These are phyloP conservation scores for Mystacides longicornis DNA, from an alignment of 2,888 invertebrate species.

Conservation along the genomic window DNA sequence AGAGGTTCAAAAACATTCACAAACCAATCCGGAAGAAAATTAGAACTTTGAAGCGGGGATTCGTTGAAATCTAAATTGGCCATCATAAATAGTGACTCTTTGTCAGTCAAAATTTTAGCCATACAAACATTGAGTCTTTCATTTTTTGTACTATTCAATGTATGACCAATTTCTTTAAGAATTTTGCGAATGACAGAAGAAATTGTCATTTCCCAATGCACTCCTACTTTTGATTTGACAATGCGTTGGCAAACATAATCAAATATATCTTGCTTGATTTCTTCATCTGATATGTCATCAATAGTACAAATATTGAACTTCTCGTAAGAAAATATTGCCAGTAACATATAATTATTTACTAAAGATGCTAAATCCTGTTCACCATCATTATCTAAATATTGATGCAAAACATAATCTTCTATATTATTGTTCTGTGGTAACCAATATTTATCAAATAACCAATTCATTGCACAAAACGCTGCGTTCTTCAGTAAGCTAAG, in stretches of 20 bases:
- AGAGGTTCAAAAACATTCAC: conserved; percentile 35
- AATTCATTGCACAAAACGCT: conserved; percentile 53
- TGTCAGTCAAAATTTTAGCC: conserved; percentile 30
- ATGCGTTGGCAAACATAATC: conserved; percentile 12
- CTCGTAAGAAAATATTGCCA: conserved; percentile 39
- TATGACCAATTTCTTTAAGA: conserved; percentile 17
- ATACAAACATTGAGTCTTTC: conserved; percentile 29
- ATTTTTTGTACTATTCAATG: conserved; percentile 14
- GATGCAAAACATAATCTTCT: conserved; percentile 32
- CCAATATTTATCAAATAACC: conserved; percentile 66
- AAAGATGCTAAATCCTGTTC: conserved; percentile 34
- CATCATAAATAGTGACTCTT: conserved; percentile 31
- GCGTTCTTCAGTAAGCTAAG: conserved; percentile 56
- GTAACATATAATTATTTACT: conserved; percentile 37
- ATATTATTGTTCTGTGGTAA: conserved; percentile 45
- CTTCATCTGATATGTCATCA: conserved; percentile 34
- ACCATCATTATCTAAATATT: conserved; percentile 31
- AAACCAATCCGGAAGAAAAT: conserved; percentile 36
- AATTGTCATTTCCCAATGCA: conserved; percentile 8
- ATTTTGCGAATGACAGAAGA: conserved; percentile 10
- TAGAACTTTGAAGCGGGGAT: conserved; percentile 28
- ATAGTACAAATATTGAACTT: conserved; percentile 38
- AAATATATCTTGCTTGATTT: conserved; percentile 33
- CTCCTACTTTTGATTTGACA: conserved; percentile 6
- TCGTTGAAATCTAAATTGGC: conserved; percentile 30